Percentiles rank a stretch among this genome's conserved stretches.
These are phyloP conservation scores for Graphium colonna DNA, from an alignment of 2,888 invertebrate genomes.

Conservation along the genomic window DNA sequence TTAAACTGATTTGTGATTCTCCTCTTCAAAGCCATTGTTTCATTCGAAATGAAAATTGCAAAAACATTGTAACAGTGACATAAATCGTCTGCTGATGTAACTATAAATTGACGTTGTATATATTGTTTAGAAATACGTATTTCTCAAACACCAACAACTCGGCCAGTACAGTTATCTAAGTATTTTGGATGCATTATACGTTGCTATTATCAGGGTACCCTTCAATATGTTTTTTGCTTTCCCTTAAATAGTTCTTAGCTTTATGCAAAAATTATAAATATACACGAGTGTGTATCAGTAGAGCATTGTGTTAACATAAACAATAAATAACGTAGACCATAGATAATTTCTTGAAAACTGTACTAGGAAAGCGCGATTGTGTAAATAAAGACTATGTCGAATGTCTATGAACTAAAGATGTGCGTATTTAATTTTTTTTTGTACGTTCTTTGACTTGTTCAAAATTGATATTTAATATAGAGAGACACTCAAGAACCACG, in stretches of 20 bases:
- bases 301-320: not conserved
- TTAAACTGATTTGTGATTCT: too few species aligned
- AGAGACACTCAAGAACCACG: too few species aligned
- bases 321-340: constrained; percentile 5
- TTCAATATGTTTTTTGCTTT: constrained; percentile 4
- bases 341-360: constrained; percentile 5
- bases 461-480: too few species aligned
- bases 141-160: constrained; percentile 24
- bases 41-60: not conserved
- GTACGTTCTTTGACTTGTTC: too few species aligned
- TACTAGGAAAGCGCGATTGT: not conserved
- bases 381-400: too few species aligned
- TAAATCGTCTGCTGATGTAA: constrained; percentile 9
- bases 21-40: too few species aligned
- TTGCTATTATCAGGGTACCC: constrained; percentile 23
- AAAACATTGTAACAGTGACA: not conserved
- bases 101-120: constrained; percentile 17
- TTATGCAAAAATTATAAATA: constrained; percentile 3
- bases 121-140: constrained; percentile 22
- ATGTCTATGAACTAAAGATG: too few species aligned
- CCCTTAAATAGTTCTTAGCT: constrained; percentile 11
- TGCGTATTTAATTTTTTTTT: too few species aligned
- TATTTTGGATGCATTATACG: constrained; percentile 17
- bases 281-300: constrained; percentile 4
- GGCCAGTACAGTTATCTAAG: constrained; percentile 17